A percentile compares a stretch with the other conserved stretches of the same genome.
These are phyloP conservation scores for Trichogramma pretiosum DNA, from an alignment of 1,140 invertebrate species.

Conservation along the genomic window DNA sequence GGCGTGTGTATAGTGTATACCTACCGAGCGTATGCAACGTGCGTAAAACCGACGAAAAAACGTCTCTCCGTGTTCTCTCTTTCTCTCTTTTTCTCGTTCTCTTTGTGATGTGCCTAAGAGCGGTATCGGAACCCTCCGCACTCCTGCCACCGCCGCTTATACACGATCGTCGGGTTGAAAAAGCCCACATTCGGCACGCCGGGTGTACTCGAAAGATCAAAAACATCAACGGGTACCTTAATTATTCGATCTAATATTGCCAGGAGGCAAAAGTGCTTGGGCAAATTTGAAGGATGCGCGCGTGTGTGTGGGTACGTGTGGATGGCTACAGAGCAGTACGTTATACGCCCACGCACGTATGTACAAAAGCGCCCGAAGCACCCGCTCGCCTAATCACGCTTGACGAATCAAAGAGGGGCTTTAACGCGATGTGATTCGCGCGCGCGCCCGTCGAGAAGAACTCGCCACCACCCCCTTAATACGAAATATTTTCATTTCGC, in stretches of 20 bases:
- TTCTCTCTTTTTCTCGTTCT: no score
- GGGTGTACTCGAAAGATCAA: slow-evolving; percentile 14
- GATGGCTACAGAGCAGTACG: no score
- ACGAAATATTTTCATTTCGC: not conserved
- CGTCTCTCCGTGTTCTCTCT: no score
- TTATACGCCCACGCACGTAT: no score
- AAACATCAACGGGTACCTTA: slow-evolving; percentile 10
- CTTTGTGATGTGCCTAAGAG: no score
- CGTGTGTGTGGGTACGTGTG: not conserved
- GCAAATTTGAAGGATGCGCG: not conserved
- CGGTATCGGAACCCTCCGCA: no score
- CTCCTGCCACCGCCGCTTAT: not conserved
- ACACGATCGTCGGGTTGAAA: not conserved
- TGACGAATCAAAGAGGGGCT: slow-evolving; percentile 16
- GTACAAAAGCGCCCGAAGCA: not conserved
- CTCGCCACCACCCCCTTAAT: not conserved
- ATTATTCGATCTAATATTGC: slow-evolving; percentile 12
- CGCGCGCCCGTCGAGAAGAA: not conserved
- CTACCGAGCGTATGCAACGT: no score
- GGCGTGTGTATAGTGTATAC: no score
- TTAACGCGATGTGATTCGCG: not conserved
- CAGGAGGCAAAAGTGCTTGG: not conserved
- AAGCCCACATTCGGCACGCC: no score
- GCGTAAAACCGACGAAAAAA: no score
- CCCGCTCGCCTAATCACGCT: slow-evolving; percentile 14